Conservation (phyloP, 2,888 invertebrate species). For the Noctua janthe region DNA sequence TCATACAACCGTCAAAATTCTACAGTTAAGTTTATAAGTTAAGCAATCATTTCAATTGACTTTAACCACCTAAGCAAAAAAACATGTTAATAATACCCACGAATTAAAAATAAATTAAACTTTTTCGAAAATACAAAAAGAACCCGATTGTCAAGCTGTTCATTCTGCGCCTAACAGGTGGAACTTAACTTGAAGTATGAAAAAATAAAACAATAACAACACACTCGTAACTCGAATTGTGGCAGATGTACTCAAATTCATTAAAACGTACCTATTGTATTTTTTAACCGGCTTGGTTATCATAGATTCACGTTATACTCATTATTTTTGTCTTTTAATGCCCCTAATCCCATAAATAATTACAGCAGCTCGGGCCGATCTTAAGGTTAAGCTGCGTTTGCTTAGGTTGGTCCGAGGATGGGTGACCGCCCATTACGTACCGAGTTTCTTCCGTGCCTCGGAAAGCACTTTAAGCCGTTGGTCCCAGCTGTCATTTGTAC, state of each 20-base stretch:
- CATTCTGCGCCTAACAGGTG: conserved; percentile 36
- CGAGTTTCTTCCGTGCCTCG: no score
- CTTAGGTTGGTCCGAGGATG: no score
- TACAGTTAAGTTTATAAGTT: background rate
- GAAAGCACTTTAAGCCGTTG: no score
- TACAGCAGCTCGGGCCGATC: no score
- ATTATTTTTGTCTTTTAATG: background rate
- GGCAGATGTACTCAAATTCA: conserved; percentile 33
- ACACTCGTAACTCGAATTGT: background rate
- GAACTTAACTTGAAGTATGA: conserved; percentile 5
- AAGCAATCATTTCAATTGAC: background rate
- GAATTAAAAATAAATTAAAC: background rate
- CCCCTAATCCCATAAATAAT: background rate
- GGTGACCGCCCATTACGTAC: no score
- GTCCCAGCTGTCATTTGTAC: no score
- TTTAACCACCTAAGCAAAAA: background rate
- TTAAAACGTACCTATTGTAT: background rate
- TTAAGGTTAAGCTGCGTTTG: no score
- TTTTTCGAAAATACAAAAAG: conserved; percentile 15
- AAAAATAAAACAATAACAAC: conserved; percentile 19
- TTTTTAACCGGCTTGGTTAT: no score
- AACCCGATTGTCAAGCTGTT: conserved; percentile 35
- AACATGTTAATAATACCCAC: background rate
- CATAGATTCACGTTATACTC: background rate
- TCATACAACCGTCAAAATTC: background rate